Evolutionary conservation across 2,113 vertebrate genomes (phyloP).

Genomic region (Gavialis gangeticus): DNA sequence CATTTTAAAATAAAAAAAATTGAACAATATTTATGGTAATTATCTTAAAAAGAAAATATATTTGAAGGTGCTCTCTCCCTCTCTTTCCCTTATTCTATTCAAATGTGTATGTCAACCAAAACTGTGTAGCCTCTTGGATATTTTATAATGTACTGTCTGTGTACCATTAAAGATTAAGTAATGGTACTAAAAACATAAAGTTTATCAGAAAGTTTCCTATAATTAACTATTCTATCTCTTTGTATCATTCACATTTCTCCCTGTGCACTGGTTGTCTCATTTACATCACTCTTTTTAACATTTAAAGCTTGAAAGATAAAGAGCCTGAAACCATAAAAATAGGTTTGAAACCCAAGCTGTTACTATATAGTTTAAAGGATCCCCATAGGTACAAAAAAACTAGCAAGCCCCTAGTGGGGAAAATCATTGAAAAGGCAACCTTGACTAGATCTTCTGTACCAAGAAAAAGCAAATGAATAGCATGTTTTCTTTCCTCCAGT

Average conservation of each 20-base stretch:
- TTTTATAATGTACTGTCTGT: background rate
- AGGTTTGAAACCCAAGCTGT: background rate
- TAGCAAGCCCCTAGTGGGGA: background rate
- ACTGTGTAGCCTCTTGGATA: background rate
- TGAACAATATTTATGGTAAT: background rate
- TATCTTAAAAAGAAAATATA: background rate
- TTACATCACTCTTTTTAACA: conserved; percentile 25
- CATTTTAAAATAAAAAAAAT: background rate
- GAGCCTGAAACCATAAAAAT: background rate
- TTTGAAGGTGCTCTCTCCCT: background rate
- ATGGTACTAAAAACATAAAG: background rate
- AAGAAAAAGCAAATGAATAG: background rate
- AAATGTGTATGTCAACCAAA: background rate
- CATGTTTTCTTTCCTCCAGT: background rate
- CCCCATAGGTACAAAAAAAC: background rate
- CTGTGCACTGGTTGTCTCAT: background rate
- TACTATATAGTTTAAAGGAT: conserved; percentile 16
- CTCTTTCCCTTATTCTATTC: background rate
- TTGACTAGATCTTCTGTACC: background rate
- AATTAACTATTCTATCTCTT: background rate
- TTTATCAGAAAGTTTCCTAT: background rate
- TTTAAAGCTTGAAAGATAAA: conserved; percentile 48
- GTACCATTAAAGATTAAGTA: background rate
- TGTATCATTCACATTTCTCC: background rate
- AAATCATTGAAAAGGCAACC: background rate